Base-by-base conservation (phyloP, 1,140 invertebrate genomes). In the Sycophaga agraensis region DNA sequence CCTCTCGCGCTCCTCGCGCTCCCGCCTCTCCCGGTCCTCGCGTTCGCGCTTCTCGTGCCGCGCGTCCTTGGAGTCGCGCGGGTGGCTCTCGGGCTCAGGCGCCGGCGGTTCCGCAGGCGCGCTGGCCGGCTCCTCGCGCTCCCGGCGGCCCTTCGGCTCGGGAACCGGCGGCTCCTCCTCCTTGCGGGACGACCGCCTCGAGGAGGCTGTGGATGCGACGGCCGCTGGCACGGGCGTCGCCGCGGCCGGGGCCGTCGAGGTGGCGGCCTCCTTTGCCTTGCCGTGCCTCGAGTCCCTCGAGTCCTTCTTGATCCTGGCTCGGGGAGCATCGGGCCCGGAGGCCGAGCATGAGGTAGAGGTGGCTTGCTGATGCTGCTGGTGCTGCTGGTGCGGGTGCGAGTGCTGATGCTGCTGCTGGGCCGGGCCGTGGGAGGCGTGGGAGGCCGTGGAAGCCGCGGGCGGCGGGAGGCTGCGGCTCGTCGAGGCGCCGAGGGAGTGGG, bases 1-100 rank as follows among this genome's bases (percentile, higher is more conserved):
- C 46, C 68, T 50, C 46, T 77, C 70, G 34, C 72, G 68, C 65
- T 79, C 77, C 7, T 73, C 60, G 61, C 79, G 79, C 61, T 85
- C 84, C 75, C 72, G 28, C 73, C 63, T 84, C 83, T 19, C 72
- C 78, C 80, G 16, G 72, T 74, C 79, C 70, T 86, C 83, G 14
- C 73, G 78, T 80, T 14, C 72, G 75, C 79, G 70, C 85, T 24
- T 82, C 84, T 2, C 78, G 75, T 40, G 84, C 81, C 28, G 77
- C 72, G 1, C 71, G 48, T 77, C 69, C 55, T 70, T 73, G 6
- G 70, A 54, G 53, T 79, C 80, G n/a, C 72, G 75, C 79, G 70
- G 85, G 22, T 82, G 84, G 4, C 78, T 75, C 40, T 85, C 81
- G 22, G 77, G 72, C 1, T 71, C 55, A 50, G 76, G 6, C n/a